Percentiles rank a stretch among this genome's conserved stretches.
Evolutionary conservation across 1,140 invertebrate species (phyloP).

Genomic region (Bicyclus anynana): DNA sequence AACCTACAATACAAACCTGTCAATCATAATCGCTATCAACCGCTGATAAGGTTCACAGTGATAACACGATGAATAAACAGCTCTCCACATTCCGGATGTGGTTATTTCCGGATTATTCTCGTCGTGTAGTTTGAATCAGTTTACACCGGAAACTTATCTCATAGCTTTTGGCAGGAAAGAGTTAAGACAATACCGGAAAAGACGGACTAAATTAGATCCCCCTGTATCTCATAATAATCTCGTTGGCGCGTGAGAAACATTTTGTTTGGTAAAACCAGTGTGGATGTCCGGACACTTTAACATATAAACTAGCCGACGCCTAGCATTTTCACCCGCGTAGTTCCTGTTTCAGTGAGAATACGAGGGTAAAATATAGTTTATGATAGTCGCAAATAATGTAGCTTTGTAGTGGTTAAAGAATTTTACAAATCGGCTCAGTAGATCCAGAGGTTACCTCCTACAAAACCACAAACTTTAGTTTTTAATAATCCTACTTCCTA

Average conservation of each 20-base stretch:
- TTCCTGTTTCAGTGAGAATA: too few species aligned
- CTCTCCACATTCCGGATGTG: background rate
- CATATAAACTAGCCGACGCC: too few species aligned
- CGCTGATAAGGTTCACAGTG: background rate
- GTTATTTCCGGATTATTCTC: conserved; percentile 8
- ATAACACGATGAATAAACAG: conserved; percentile 3
- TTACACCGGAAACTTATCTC: conserved; percentile 2
- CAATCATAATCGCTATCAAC: background rate
- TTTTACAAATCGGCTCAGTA: too few species aligned
- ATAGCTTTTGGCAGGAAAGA: background rate
- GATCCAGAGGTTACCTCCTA: too few species aligned
- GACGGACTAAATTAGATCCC: background rate
- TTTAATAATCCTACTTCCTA: too few species aligned
- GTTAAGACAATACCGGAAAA: conserved; percentile 1
- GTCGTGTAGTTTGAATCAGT: conserved; percentile 4
- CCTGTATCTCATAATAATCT: background rate
- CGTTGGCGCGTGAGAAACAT: background rate
- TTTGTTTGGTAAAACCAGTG: background rate
- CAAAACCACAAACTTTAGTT: too few species aligned
- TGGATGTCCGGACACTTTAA: too few species aligned
- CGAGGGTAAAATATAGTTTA: too few species aligned
- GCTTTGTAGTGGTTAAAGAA: too few species aligned
- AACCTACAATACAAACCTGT: background rate
- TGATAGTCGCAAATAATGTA: too few species aligned
- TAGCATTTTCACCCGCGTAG: too few species aligned